Evolutionary conservation across 1,140 invertebrate species (phyloP).

Genomic region (Trissolcus basalis): DNA sequence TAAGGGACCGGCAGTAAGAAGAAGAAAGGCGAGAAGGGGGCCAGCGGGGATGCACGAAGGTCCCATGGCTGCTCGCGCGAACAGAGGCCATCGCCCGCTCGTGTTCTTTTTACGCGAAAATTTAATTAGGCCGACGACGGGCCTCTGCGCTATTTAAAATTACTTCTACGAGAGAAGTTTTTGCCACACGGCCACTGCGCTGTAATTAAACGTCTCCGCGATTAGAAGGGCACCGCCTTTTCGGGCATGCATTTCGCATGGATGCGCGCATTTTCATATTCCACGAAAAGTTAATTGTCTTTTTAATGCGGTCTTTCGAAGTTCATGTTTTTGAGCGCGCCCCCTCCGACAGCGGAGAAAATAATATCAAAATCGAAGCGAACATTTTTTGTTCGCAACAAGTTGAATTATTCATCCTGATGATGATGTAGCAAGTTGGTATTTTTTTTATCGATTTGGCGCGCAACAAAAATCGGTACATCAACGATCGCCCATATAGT

Average conservation of each 20-base stretch:
- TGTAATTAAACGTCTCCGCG: conserved; percentile 64
- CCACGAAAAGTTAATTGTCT: conserved; percentile 49
- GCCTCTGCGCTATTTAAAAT: conserved; percentile 65
- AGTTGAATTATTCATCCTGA: no score
- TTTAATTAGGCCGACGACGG: conserved; percentile 68
- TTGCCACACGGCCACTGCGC: conserved; percentile 53
- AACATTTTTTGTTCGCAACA: no score
- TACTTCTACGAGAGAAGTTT: conserved; percentile 65
- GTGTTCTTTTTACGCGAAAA: conserved; percentile 66
- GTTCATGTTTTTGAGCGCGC: conserved; percentile 1
- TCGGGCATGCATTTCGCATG: conserved; percentile 32
- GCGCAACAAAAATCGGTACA: no score
- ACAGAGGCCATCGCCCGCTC: conserved; percentile 36
- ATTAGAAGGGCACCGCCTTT: conserved; percentile 52
- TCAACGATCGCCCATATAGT: no score
- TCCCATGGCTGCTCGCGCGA: conserved; percentile 24
- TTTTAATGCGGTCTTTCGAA: conserved; percentile 24
- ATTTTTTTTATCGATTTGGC: no score
- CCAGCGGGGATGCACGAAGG: conserved; percentile 4
- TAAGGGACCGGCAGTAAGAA: conserved; percentile 27
- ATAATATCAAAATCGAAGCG: no score
- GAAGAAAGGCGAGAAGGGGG: conserved; percentile 7
- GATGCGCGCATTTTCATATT: conserved; percentile 49
- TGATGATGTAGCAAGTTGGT: no score
- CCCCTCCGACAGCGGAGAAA: not conserved